phyloP scores from a whole-genome alignment of 2,888 invertebrate species.

The Entomobrya multifasciata region DNA sequence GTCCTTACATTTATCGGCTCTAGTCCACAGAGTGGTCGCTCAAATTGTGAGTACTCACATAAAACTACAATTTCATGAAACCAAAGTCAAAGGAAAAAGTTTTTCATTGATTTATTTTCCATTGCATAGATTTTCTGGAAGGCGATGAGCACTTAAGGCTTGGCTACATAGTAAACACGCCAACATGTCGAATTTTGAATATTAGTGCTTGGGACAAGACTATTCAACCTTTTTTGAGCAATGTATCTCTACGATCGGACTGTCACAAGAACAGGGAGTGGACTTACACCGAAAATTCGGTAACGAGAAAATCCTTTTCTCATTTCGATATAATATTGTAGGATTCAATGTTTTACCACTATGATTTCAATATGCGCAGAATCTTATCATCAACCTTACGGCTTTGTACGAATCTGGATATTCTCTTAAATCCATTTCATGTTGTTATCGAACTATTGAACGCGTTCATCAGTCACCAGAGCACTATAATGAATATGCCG shows the following conservation, averaged over 20 bases:
- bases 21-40: constrained; percentile 54
- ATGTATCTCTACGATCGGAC: constrained; percentile 24
- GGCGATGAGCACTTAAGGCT: constrained; percentile 69
- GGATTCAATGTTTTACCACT: not conserved
- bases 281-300: constrained; percentile 72
- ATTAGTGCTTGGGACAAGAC: constrained; percentile 75
- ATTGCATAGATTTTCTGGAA: constrained; percentile 67
- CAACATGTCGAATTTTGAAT: constrained; percentile 74
- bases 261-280: constrained; percentile 68
- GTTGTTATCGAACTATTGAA: constrained; percentile 70
- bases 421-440: constrained; percentile 66
- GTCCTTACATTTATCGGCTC: constrained; percentile 48
- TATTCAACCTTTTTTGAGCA: constrained; percentile 65
- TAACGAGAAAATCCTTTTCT: constrained; percentile 32
- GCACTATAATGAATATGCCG: constrained; percentile 65
- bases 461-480: constrained; percentile 70
- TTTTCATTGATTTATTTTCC: not conserved
- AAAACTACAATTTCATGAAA: not conserved
- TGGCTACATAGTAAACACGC: constrained; percentile 73
- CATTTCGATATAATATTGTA: no score
- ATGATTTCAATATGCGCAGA: constrained; percentile 49
- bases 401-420: constrained; percentile 70
- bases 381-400: constrained; percentile 69
- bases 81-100: no score
- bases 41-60: constrained; percentile 64